Evolutionary conservation across 1,140 invertebrate species (phyloP).

Genomic region (Dendrolimus punctatus): DNA sequence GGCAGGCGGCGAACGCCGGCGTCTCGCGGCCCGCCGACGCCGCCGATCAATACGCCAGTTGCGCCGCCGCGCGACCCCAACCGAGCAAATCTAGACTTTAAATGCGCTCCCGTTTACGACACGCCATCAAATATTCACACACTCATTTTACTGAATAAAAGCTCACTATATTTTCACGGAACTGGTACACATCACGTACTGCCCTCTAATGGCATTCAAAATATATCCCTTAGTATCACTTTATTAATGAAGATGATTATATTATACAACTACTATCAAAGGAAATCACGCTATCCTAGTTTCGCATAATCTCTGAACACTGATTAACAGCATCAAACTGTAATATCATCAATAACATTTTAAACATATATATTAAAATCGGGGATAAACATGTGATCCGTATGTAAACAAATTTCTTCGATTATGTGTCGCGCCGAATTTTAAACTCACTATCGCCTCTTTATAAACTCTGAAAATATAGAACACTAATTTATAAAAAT

Average conservation of each 20-base stretch:
- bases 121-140: constrained; percentile 68
- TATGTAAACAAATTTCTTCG: constrained; percentile 33
- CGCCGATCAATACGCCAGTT: constrained; percentile 66
- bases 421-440: constrained; percentile 4
- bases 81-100: constrained; percentile 58
- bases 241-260: too few relatives aligned
- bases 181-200: background rate
- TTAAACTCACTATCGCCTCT: constrained; percentile 9
- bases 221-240: too few relatives aligned
- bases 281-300: too few relatives aligned
- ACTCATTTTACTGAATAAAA: constrained; percentile 56
- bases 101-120: constrained; percentile 49
- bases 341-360: background rate
- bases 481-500: too few relatives aligned
- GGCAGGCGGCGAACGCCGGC: constrained; percentile 59
- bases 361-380: background rate
- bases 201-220: too few relatives aligned
- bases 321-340: background rate
- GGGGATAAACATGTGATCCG: constrained; percentile 28
- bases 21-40: constrained; percentile 52
- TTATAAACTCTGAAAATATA: background rate
- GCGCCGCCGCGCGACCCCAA: constrained; percentile 60
- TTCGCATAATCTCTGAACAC: too few relatives aligned
- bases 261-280: too few relatives aligned
- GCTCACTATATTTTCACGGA: constrained; percentile 11